These are phyloP conservation scores for Rhimphoctona megacephalus DNA, from an alignment of 2,888 invertebrate species.

Conservation along the genomic window DNA sequence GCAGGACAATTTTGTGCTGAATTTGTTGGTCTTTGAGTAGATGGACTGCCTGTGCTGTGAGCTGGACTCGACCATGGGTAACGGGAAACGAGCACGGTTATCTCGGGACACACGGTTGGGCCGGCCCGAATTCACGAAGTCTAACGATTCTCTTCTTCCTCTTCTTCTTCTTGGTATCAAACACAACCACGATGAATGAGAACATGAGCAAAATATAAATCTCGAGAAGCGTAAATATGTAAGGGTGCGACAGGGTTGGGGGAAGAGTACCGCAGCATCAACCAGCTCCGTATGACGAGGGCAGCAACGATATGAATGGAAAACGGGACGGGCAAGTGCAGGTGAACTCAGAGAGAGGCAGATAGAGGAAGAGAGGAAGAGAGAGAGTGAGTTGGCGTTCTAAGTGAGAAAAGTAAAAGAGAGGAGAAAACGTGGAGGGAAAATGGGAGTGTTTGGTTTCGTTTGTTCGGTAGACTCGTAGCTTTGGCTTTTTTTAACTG, in stretches of 20 bases:
- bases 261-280: constrained; percentile 17
- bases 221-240: neutral
- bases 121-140: constrained; percentile 46
- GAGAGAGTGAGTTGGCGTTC: constrained; percentile 52
- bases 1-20: constrained; percentile 40
- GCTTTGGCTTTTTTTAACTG: constrained; percentile 50
- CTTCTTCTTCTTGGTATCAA: constrained; percentile 51
- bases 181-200: constrained; percentile 31
- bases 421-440: constrained; percentile 41
- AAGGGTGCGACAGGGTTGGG: neutral
- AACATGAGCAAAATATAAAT: constrained; percentile 4
- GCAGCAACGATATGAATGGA: constrained; percentile 52
- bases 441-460: constrained; percentile 55
- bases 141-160: constrained; percentile 40
- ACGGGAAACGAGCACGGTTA: constrained; percentile 35
- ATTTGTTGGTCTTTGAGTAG: constrained; percentile 32
- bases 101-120: constrained; percentile 51
- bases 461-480: constrained; percentile 48
- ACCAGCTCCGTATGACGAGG: constrained; percentile 41
- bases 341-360: constrained; percentile 27
- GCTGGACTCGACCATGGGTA: constrained; percentile 58
- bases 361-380: constrained; percentile 48
- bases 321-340: constrained; percentile 39
- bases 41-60: constrained; percentile 31
- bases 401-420: constrained; percentile 6